These are phyloP conservation scores for Trichonephila clavipes DNA, from an alignment of 1,140 invertebrate species.

Conservation along the genomic window DNA sequence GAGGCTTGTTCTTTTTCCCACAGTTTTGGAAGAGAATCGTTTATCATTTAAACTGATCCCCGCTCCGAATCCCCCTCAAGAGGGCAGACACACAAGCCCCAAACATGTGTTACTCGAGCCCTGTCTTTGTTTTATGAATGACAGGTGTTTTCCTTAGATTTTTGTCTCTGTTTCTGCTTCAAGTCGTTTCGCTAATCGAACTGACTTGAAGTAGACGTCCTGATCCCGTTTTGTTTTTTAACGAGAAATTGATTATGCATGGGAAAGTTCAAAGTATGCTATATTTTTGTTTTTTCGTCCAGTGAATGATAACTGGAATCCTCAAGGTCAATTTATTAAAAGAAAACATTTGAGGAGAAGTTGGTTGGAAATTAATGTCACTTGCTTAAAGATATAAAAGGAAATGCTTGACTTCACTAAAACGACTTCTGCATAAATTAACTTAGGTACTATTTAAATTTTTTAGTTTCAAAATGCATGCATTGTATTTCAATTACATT, in stretches of 20 bases:
- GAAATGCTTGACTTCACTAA: too few species aligned
- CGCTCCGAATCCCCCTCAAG: not conserved
- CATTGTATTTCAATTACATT: too few species aligned
- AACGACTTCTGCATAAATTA: too few species aligned
- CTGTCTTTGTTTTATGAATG: conserved; percentile 72
- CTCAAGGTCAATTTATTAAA: too few species aligned
- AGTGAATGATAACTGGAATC: too few species aligned
- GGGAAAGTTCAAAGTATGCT: not conserved
- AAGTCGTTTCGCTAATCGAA: not conserved
- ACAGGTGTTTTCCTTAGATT: conserved; percentile 63
- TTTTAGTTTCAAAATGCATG: too few species aligned
- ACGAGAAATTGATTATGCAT: not conserved
- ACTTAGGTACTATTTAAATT: too few species aligned
- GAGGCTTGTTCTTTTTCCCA: conserved; percentile 11
- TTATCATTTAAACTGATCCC: conserved; percentile 70
- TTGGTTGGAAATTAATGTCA: too few species aligned
- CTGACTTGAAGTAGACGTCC: not conserved
- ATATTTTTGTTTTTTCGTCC: too few species aligned
- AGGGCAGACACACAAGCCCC: conserved; percentile 19
- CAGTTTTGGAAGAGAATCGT: conserved; percentile 44
- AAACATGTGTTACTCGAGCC: conserved; percentile 61
- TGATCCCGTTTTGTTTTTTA: not conserved
- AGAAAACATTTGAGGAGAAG: too few species aligned
- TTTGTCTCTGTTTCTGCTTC: conserved; percentile 25
- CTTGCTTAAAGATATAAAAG: too few species aligned